Evolutionary conservation across 2,113 vertebrate genomes (phyloP).

Genomic region (Macaca nemestrina): DNA sequence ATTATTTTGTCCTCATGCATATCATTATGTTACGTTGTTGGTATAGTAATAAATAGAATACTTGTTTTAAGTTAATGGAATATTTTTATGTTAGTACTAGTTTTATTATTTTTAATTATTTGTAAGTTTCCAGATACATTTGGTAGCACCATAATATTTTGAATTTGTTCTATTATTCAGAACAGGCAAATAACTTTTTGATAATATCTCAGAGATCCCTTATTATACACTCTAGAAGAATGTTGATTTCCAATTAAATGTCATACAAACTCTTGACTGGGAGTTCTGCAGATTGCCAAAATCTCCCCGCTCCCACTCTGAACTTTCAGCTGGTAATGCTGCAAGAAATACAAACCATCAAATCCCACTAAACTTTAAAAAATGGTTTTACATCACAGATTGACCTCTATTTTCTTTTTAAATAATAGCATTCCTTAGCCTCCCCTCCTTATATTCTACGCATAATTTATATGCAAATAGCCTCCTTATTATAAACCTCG

Average conservation of each 20-base stretch:
- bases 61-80: not conserved
- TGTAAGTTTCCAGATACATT: not conserved
- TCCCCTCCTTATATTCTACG: slow-evolving; percentile 36
- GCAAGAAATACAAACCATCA: slow-evolving; percentile 46
- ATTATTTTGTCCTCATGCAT: not conserved
- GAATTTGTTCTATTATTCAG: slow-evolving; percentile 42
- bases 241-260: slow-evolving; percentile 59
- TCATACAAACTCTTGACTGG: not conserved
- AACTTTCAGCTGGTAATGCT: slow-evolving; percentile 46
- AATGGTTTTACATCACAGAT: slow-evolving; percentile 53
- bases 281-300: not conserved
- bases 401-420: slow-evolving; percentile 61
- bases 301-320: not conserved
- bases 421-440: slow-evolving; percentile 56
- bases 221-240: slow-evolving; percentile 14
- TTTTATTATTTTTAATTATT: slow-evolving; percentile 24
- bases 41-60: not conserved
- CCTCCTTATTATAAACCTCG: slow-evolving; percentile 59
- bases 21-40: not conserved
- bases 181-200: slow-evolving; percentile 8
- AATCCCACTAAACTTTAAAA: slow-evolving; percentile 45
- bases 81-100: not conserved
- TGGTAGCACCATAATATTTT: not conserved
- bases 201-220: slow-evolving; percentile 11
- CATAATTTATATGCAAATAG: slow-evolving; percentile 81